Conservation (phyloP, 2,113 vertebrate genomes). For the Tiliqua scincoides region DNA sequence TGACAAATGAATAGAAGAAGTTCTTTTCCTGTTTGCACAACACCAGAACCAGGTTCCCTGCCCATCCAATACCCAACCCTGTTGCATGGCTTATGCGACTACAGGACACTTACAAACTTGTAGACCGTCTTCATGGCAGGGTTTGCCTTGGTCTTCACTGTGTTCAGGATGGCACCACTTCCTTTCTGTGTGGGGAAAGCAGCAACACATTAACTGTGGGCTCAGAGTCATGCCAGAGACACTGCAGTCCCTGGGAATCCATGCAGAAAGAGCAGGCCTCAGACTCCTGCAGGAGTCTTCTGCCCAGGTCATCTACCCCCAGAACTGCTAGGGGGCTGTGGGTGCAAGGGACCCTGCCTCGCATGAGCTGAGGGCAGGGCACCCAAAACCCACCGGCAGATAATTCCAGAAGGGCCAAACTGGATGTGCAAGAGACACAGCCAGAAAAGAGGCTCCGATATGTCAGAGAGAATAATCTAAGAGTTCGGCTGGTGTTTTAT, state of each 20-base stretch:
- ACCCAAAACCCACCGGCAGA: constrained; percentile 38
- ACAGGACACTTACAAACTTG: constrained; percentile 91
- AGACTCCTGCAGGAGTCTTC: background rate
- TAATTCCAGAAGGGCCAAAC: constrained; percentile 25
- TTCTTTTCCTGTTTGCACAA: background rate
- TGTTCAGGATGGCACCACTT: constrained; percentile 96
- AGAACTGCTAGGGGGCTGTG: too few relatives aligned
- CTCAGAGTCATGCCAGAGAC: background rate
- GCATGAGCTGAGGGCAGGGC: background rate
- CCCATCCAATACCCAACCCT: too few relatives aligned
- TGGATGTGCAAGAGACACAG: background rate
- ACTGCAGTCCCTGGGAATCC: too few relatives aligned
- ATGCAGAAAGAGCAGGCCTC: background rate
- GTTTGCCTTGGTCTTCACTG: constrained; percentile 96
- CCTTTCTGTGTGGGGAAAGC: constrained; percentile 86
- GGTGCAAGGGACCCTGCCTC: background rate
- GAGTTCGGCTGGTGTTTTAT: background rate
- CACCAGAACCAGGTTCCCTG: too few relatives aligned
- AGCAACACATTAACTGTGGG: constrained; percentile 31
- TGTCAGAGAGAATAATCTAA: constrained; percentile 24
- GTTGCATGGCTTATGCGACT: too few relatives aligned
- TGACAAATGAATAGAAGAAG: background rate
- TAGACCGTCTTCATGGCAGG: constrained; percentile 99
- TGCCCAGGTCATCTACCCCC: too few relatives aligned
- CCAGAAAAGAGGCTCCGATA: constrained; percentile 25